These are phyloP conservation scores for Pipistrellus kuhlii DNA, from an alignment of 2,797 vertebrate genomes.

Conservation along the genomic window DNA sequence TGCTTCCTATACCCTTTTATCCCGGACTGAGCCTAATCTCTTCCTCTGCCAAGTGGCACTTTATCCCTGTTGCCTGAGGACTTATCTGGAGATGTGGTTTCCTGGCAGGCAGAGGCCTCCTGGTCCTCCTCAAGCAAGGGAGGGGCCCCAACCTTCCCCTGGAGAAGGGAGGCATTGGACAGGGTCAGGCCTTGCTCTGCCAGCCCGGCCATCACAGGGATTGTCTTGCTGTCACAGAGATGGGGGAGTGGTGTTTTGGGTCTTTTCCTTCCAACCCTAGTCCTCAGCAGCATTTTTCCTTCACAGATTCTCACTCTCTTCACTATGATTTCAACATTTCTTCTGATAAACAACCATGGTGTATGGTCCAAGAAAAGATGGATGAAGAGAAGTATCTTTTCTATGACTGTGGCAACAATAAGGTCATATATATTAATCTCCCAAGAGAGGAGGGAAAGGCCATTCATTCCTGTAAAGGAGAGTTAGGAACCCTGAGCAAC, in stretches of 20 bases:
- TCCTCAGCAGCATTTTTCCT: neutral
- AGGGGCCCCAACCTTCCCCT: neutral
- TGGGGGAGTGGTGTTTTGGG: neutral
- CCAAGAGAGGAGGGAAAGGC: accelerated
- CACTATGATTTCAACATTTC: accelerated
- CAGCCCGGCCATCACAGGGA: neutral
- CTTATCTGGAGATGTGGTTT: neutral
- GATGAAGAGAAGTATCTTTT: accelerated
- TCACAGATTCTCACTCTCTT: neutral
- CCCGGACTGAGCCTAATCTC: neutral
- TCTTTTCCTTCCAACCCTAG: neutral
- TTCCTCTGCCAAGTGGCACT: accelerated
- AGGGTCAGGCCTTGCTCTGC: neutral
- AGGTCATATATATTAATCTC: accelerated
- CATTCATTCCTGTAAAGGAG: neutral
- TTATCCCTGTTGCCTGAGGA: neutral
- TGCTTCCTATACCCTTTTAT: neutral
- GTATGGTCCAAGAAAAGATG: accelerated
- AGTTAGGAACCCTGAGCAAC: accelerated
- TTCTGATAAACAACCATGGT: accelerated
- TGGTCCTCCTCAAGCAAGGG: neutral
- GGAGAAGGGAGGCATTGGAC: neutral
- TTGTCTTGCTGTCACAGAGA: neutral
- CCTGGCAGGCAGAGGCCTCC: neutral
- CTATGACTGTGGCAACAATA: accelerated